Evolutionary conservation across 1,140 invertebrate genomes (phyloP).

Genomic region (Danaus plexippus): DNA sequence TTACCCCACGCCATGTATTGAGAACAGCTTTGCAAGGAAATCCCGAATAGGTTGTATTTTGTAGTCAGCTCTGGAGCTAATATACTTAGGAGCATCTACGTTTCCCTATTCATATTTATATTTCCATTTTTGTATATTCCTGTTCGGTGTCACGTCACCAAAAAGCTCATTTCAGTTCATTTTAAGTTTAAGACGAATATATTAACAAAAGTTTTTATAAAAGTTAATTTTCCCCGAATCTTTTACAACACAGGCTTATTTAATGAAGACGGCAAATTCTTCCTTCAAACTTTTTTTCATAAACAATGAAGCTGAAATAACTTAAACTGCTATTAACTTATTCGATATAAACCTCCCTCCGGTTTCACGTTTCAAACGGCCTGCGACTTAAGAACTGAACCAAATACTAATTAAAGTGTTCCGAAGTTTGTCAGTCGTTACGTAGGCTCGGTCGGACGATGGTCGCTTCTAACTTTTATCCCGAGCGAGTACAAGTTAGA

Average conservation of each 20-base stretch:
- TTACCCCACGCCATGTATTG: conserved; percentile 34
- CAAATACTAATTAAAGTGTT: conserved; percentile 54
- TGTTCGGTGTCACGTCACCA: no score
- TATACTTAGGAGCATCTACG: no score
- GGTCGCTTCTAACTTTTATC: conserved; percentile 46
- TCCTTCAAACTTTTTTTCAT: conserved; percentile 26
- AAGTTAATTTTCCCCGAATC: no score
- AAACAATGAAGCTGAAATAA: conserved; percentile 12
- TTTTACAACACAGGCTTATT: no score
- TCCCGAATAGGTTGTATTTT: no score
- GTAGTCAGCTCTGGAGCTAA: no score
- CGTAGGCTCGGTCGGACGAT: conserved; percentile 32
- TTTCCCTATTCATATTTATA: no score
- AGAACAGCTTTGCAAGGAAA: no score
- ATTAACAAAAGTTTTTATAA: no score
- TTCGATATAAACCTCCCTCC: conserved; percentile 18
- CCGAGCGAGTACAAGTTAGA: conserved; percentile 23
- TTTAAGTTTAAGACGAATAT: no score
- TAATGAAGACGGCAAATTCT: conserved; percentile 30
- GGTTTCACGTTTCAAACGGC: conserved; percentile 26
- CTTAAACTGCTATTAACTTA: conserved; percentile 24
- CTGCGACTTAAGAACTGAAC: conserved; percentile 34
- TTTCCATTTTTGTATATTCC: no score
- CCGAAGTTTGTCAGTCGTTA: conserved; percentile 45
- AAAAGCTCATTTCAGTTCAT: no score